Conservation (phyloP, 2,113 vertebrate species). For the Genyomyrus donnyi region DNA sequence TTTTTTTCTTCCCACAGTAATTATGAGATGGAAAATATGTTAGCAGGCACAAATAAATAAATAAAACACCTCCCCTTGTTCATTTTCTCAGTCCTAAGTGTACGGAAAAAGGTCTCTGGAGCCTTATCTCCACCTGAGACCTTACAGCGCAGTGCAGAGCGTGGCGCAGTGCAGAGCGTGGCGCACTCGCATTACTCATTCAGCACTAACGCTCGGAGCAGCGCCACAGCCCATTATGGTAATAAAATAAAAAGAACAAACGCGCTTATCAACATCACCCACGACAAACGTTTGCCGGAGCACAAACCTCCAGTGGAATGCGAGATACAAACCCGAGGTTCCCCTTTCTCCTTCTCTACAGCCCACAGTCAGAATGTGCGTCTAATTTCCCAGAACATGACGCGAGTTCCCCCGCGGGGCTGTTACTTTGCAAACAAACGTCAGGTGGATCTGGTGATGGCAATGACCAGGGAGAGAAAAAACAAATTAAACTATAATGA, state of each 20-base stretch:
- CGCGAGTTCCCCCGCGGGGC: background rate
- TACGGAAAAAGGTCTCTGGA: background rate
- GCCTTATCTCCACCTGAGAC: background rate
- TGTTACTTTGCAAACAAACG: background rate
- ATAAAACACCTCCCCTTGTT: background rate
- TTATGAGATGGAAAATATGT: background rate
- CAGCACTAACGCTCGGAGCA: background rate
- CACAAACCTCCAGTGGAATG: background rate
- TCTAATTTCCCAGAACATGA: background rate
- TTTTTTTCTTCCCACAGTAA: background rate
- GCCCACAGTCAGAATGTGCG: background rate
- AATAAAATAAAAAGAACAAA: conserved; percentile 11
- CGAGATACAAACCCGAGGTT: background rate
- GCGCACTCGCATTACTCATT: background rate
- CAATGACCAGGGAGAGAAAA: background rate
- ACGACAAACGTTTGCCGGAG: background rate
- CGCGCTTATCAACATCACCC: background rate
- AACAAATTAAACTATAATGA: background rate
- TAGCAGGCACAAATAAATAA: background rate
- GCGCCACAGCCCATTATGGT: background rate
- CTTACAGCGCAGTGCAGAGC: background rate
- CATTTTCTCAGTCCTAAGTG: background rate
- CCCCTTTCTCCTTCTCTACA: background rate
- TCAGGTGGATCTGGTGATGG: background rate
- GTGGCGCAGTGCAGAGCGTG: background rate